Evolutionary conservation across 2,797 vertebrate genomes (phyloP).

Genomic region (Cheirogaleus major): DNA sequence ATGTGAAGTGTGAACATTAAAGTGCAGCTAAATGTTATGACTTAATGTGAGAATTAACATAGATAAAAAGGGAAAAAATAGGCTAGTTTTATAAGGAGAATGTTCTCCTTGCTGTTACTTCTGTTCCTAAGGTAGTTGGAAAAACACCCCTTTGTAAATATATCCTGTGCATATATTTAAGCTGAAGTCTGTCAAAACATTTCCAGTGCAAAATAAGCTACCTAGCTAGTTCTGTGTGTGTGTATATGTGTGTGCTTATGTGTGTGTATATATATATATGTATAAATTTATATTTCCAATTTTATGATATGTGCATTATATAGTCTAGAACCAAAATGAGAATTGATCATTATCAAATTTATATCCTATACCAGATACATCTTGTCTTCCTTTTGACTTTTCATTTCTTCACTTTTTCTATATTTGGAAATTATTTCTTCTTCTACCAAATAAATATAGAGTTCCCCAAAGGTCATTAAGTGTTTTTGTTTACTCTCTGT

Average conservation of each 20-base stretch:
- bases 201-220: not conserved
- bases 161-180: not conserved
- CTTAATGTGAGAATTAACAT: constrained; percentile 53
- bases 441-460: not conserved
- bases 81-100: not conserved
- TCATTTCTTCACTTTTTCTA: not conserved
- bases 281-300: not conserved
- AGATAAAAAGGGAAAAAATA: constrained; percentile 41
- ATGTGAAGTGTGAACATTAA: constrained; percentile 33
- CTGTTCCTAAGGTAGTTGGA: not conserved
- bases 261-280: not conserved
- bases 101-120: not conserved
- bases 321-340: not conserved
- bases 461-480: not conserved
- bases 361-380: not conserved
- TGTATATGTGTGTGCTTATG: not conserved
- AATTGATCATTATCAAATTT: not conserved
- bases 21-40: constrained; percentile 58
- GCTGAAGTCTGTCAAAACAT: not conserved
- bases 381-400: not conserved
- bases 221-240: not conserved
- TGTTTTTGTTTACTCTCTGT: not conserved
- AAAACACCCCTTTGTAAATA: not conserved
- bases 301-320: not conserved
- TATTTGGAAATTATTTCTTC: not conserved